A percentile compares a stretch with the other conserved stretches of the same genome.
Conservation (phyloP, 1,140 invertebrate species). For the Lordiphosa clarofinis region DNA sequence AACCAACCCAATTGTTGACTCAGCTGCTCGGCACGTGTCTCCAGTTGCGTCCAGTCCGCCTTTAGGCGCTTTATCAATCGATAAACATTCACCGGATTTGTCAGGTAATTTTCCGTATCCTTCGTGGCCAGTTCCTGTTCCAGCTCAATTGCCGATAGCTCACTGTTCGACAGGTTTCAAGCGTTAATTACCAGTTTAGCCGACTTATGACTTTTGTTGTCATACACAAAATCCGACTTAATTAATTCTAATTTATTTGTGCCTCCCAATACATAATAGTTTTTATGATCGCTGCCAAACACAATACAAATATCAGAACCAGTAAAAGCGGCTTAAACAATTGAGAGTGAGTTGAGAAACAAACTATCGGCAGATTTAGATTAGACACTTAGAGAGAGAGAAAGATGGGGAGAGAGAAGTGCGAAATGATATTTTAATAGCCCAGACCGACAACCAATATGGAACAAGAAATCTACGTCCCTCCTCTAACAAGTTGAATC, state of each 20-base stretch:
- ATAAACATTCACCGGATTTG: constrained; percentile 98
- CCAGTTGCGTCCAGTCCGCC: constrained; percentile 90
- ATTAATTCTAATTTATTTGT: constrained; percentile 75
- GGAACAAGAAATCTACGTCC: no score
- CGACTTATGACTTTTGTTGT: constrained; percentile 47
- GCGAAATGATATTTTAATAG: not conserved
- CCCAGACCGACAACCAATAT: no score
- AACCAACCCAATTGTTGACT: constrained; percentile 28
- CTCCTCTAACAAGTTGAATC: no score
- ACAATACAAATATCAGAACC: constrained; percentile 12
- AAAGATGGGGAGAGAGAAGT: no score
- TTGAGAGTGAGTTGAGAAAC: no score
- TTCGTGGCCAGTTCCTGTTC: constrained; percentile 88
- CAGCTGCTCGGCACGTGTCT: constrained; percentile 38
- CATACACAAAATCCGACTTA: constrained; percentile 47
- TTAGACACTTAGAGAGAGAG: no score
- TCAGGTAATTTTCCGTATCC: constrained; percentile 90
- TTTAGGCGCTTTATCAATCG: constrained; percentile 96
- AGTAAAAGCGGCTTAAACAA: not conserved
- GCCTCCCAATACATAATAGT: constrained; percentile 63
- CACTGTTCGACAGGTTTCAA: constrained; percentile 80
- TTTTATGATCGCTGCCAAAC: constrained; percentile 42
- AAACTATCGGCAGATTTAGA: no score
- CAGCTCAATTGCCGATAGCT: constrained; percentile 83
- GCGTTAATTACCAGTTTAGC: constrained; percentile 55